phyloP scores from a whole-genome alignment of 2,113 vertebrate genomes.

The Lepidothrix coronata region DNA sequence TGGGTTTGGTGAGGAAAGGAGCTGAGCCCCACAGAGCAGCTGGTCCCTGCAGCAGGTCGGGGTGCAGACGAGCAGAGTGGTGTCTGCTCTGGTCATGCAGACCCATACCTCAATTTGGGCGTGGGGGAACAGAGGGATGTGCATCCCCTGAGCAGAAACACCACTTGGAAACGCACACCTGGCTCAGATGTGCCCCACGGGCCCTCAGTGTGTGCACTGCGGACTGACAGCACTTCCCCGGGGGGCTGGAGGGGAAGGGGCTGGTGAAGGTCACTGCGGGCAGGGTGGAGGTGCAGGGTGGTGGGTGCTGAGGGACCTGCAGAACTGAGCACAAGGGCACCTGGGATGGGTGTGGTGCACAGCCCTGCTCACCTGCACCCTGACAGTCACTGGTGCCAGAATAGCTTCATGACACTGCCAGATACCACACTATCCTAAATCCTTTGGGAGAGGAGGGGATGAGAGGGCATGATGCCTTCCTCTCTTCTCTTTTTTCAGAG shows the following conservation, averaged over 20 bases:
- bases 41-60: accelerated
- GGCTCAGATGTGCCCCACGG: no score
- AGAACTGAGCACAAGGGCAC: accelerated
- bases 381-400: accelerated
- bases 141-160: background rate
- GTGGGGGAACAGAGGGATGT: accelerated
- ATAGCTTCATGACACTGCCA: background rate
- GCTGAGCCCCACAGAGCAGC: background rate
- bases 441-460: background rate
- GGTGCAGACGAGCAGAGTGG: accelerated
- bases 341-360: accelerated
- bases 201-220: accelerated
- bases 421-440: background rate
- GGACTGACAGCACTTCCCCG: background rate
- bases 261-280: background rate
- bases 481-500: background rate
- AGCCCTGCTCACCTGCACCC: background rate
- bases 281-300: background rate
- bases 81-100: accelerated
- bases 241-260: background rate
- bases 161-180: accelerated
- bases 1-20: background rate
- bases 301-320: background rate
- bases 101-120: accelerated
- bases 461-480: accelerated